Conservation (phyloP, 1,140 invertebrate genomes). For the Trinorchestia longiramus region DNA sequence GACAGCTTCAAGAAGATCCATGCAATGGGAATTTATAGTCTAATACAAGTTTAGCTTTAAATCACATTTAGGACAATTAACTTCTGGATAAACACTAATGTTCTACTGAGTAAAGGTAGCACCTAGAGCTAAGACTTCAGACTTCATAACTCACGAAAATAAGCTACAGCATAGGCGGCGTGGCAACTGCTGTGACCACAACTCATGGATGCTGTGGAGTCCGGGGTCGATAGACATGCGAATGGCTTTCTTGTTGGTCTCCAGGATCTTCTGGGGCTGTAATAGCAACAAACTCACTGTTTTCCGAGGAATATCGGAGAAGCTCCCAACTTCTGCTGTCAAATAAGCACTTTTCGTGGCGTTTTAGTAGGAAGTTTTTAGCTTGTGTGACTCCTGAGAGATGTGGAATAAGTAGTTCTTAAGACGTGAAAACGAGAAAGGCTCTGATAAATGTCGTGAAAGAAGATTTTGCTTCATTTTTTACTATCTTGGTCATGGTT, state of each 20-base stretch:
- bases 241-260: not conserved
- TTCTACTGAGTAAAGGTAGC: slow-evolving; percentile 22
- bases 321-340: slow-evolving; percentile 12
- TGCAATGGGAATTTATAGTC: not conserved
- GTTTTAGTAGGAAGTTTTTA: not conserved
- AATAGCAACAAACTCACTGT: slow-evolving; percentile 36
- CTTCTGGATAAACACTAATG: not conserved
- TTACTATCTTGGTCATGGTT: not conserved
- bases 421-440: not conserved
- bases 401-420: not conserved
- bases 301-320: slow-evolving; percentile 42
- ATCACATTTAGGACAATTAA: not conserved
- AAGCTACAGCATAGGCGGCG: not conserved
- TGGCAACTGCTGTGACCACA: not conserved
- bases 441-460: too few species aligned
- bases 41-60: not conserved
- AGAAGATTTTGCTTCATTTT: not conserved
- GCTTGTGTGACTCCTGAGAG: not conserved
- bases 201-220: not conserved
- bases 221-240: not conserved
- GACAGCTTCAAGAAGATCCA: not conserved
- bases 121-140: not conserved
- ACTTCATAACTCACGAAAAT: not conserved
- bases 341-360: not conserved
- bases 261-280: not conserved